Evolutionary conservation across 2,113 vertebrate genomes (phyloP).

Genomic region (Gila orcuttii): DNA sequence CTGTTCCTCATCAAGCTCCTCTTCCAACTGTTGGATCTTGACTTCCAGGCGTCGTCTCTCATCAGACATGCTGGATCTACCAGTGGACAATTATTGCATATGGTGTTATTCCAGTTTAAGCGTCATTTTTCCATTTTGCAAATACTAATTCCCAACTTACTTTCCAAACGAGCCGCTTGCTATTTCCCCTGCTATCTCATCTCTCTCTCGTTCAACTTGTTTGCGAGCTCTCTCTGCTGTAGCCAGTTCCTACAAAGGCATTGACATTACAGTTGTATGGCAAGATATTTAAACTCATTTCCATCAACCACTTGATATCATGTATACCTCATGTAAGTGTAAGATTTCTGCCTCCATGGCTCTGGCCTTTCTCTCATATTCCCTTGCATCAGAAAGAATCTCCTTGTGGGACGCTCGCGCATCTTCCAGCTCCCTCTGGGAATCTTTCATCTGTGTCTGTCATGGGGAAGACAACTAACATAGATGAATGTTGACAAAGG

Average conservation of each 20-base stretch:
- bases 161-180: constrained; percentile 82
- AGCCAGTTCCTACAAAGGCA: constrained; percentile 81
- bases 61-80: constrained; percentile 82
- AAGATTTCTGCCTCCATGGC: constrained; percentile 84
- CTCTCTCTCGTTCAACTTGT: constrained; percentile 88
- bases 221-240: constrained; percentile 87
- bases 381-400: constrained; percentile 83
- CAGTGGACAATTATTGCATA: background rate
- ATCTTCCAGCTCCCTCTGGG: constrained; percentile 92
- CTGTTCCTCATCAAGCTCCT: constrained; percentile 94
- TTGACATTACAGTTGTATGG: background rate
- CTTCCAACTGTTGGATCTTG: constrained; percentile 87
- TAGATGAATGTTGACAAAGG: background rate
- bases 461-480: constrained; percentile 10
- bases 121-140: background rate
- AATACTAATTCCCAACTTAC: constrained; percentile 66
- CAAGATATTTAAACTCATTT: background rate
- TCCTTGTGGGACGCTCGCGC: constrained; percentile 86
- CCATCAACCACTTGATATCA: background rate
- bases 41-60: constrained; percentile 89
- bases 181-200: constrained; percentile 88
- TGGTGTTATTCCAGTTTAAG: background rate
- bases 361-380: constrained; percentile 91
- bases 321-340: constrained; percentile 89
- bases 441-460: constrained; percentile 92